Percentiles rank a stretch among this genome's conserved stretches.
Evolutionary conservation across 2,113 vertebrate genomes (phyloP).

Genomic region (Xiphophorus couchianus): DNA sequence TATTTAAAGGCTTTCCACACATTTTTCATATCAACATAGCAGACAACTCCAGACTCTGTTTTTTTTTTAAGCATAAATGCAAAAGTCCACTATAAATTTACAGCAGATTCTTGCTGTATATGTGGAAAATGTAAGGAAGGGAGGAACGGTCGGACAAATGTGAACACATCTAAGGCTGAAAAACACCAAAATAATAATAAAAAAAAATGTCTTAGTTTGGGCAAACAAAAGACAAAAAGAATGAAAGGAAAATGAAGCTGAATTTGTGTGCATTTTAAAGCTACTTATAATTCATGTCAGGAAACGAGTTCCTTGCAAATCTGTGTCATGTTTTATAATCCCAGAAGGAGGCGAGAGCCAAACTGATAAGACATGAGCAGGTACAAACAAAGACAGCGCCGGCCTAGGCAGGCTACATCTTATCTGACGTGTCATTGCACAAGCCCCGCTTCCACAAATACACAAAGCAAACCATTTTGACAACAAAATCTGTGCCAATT

Average conservation of each 20-base stretch:
- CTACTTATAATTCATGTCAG: slow-evolving; percentile 47
- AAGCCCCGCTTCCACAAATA: slow-evolving; percentile 54
- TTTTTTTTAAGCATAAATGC: too few species aligned
- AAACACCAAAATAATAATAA: too few species aligned
- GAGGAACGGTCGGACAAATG: too few species aligned
- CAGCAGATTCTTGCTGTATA: too few species aligned
- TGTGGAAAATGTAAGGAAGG: too few species aligned
- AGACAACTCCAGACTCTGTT: too few species aligned
- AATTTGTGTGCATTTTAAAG: slow-evolving; percentile 12
- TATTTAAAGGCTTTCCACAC: background rate
- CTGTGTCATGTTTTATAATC: slow-evolving; percentile 60
- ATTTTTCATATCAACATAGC: background rate
- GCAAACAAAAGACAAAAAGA: background rate
- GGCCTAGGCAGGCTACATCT: slow-evolving; percentile 51
- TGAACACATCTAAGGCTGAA: too few species aligned
- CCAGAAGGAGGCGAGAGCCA: slow-evolving; percentile 52
- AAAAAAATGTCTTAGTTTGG: too few species aligned
- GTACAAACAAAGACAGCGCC: slow-evolving; percentile 67
- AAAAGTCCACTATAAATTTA: too few species aligned
- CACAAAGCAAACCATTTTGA: slow-evolving; percentile 25
- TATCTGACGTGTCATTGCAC: slow-evolving; percentile 66
- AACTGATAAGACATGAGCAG: slow-evolving; percentile 70
- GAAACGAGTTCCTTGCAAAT: slow-evolving; percentile 17
- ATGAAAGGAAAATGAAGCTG: background rate
- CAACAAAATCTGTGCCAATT: slow-evolving; percentile 5